Percentiles rank a stretch among this genome's conserved stretches.
Evolutionary conservation across 2,797 vertebrate species (phyloP).

Genomic region (Pteronotus mesoamericanus): DNA sequence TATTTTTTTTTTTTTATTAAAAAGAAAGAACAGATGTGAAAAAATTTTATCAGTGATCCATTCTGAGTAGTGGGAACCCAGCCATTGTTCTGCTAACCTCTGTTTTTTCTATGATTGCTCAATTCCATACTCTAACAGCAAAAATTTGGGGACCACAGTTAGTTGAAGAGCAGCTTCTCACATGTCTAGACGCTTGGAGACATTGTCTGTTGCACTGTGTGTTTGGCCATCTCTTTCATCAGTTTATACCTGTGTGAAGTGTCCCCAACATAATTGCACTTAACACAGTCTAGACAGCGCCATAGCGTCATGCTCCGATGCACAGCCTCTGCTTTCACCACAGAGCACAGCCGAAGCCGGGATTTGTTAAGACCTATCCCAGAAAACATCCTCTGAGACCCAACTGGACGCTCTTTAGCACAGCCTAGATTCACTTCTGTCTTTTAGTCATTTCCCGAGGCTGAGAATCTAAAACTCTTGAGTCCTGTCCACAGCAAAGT

Average conservation of each 20-base stretch:
- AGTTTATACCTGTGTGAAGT: neutral
- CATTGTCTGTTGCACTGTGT: rapidly evolving
- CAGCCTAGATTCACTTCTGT: neutral
- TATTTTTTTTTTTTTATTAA: neutral
- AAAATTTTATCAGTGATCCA: neutral
- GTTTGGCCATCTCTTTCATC: neutral
- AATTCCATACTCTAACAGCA: neutral
- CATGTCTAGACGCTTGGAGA: neutral
- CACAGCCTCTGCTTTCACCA: neutral
- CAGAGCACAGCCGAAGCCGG: rapidly evolving
- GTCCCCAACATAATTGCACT: neutral
- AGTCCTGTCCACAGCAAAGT: neutral
- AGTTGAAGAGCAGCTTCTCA: neutral
- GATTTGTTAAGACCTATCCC: neutral
- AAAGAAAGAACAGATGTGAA: neutral
- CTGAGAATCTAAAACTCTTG: neutral
- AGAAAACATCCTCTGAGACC: neutral
- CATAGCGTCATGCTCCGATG: rapidly evolving
- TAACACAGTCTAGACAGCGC: neutral
- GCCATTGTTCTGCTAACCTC: neutral
- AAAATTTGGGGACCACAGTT: neutral
- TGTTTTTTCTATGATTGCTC: neutral
- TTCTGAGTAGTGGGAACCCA: neutral
- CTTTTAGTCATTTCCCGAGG: neutral
- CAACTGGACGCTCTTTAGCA: neutral